phyloP scores from a whole-genome alignment of 2,113 vertebrate genomes.

The Hippopotamus amphibius region DNA sequence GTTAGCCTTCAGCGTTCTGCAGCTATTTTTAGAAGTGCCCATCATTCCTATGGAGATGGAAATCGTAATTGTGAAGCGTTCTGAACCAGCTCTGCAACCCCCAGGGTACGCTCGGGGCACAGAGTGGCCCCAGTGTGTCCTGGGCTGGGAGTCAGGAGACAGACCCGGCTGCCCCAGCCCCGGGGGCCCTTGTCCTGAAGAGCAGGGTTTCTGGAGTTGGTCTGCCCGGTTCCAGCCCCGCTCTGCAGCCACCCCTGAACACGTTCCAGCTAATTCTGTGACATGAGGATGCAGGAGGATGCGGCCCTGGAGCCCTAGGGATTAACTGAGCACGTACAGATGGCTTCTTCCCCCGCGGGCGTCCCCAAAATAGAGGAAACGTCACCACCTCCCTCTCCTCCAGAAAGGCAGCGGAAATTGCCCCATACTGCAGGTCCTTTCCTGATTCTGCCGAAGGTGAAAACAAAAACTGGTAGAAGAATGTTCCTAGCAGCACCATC shows the following conservation, averaged over 20 bases:
- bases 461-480: accelerated
- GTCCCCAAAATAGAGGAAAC: accelerated
- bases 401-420: neutral
- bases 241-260: accelerated
- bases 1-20: neutral
- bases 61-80: accelerated
- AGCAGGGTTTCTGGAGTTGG: neutral
- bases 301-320: neutral
- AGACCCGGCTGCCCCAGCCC: neutral
- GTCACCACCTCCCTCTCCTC: neutral
- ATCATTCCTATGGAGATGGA: neutral
- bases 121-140: accelerated
- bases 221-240: neutral
- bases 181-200: accelerated
- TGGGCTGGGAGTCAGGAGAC: neutral
- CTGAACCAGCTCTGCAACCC: neutral
- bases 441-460: neutral
- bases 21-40: neutral
- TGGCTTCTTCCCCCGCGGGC: neutral
- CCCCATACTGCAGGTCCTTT: accelerated
- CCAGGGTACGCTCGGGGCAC: accelerated
- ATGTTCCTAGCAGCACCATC: accelerated
- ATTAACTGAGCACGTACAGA: accelerated
- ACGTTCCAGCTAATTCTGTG: accelerated
- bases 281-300: accelerated